These are phyloP conservation scores for Dendrolimus kikuchii DNA, from an alignment of 1,140 invertebrate species.

Conservation along the genomic window DNA sequence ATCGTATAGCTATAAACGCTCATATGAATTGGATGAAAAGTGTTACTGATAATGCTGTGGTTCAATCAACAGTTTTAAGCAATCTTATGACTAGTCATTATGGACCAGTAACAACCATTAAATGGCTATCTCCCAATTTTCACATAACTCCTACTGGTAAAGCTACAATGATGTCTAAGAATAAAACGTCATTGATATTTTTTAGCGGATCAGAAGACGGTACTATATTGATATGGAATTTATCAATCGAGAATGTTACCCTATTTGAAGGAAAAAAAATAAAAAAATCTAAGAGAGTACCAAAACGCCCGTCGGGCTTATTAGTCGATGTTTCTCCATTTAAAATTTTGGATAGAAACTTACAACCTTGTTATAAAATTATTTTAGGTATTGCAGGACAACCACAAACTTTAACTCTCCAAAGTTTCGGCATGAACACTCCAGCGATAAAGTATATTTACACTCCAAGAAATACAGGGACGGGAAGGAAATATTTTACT, in stretches of 20 bases:
- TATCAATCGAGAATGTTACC: constrained; percentile 63
- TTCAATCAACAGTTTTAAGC: constrained; percentile 76
- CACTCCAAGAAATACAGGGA: constrained; percentile 44
- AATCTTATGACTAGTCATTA: constrained; percentile 76
- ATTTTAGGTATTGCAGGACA: constrained; percentile 59
- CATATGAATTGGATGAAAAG: constrained; percentile 80
- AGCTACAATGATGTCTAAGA: constrained; percentile 49
- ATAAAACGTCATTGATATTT: constrained; percentile 75
- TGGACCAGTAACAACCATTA: constrained; percentile 75
- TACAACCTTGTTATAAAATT: constrained; percentile 76
- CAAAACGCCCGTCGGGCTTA: constrained; percentile 70
- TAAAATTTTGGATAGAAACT: constrained; percentile 71
- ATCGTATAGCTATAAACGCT: constrained; percentile 74
- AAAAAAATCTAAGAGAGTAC: constrained; percentile 64
- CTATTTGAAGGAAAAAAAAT: constrained; percentile 60
- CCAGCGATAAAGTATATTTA: constrained; percentile 42
- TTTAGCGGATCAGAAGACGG: constrained; percentile 78
- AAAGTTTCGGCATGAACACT: constrained; percentile 53
- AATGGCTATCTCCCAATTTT: constrained; percentile 77
- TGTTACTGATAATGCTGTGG: constrained; percentile 68
- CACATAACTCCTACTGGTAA: constrained; percentile 75
- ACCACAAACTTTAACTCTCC: constrained; percentile 46
- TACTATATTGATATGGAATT: constrained; percentile 80
- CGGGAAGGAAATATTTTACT: constrained; percentile 63
- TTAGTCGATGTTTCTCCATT: constrained; percentile 72